phyloP scores from a whole-genome alignment of 2,888 invertebrate genomes.

The Pemphredon lugubris region DNA sequence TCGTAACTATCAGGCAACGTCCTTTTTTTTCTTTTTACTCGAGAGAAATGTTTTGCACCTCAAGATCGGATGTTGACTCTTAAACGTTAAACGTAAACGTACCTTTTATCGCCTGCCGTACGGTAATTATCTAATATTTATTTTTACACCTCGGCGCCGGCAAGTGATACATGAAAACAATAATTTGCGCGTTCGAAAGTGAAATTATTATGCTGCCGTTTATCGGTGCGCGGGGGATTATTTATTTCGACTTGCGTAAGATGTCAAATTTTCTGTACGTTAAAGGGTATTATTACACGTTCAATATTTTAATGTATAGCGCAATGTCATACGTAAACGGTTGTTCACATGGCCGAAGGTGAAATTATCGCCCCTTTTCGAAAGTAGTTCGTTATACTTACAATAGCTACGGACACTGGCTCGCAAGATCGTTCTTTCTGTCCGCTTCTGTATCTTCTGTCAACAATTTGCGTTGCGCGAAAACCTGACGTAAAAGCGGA shows the following conservation, averaged over 20 bases:
- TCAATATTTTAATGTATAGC: too few relatives aligned
- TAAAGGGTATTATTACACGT: neutral
- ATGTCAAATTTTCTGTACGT: neutral
- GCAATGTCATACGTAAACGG: too few relatives aligned
- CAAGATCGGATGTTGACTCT: too few relatives aligned
- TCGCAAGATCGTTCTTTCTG: conserved; percentile 15
- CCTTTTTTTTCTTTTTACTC: too few relatives aligned
- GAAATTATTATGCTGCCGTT: neutral
- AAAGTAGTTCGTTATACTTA: too few relatives aligned
- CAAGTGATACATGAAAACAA: neutral
- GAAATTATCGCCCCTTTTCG: too few relatives aligned
- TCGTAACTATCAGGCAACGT: too few relatives aligned
- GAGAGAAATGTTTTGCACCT: too few relatives aligned
- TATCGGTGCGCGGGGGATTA: too few relatives aligned
- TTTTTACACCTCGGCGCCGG: neutral
- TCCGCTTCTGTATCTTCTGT: neutral
- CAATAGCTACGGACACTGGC: conserved; percentile 43
- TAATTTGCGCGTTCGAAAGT: neutral
- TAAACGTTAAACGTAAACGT: neutral
- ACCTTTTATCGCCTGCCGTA: neutral
- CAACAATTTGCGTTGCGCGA: conserved; percentile 26
- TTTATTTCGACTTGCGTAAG: too few relatives aligned
- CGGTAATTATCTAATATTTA: neutral
- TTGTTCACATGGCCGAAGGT: too few relatives aligned
- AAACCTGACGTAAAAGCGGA: conserved; percentile 1